phyloP scores from a whole-genome alignment of 2,797 vertebrate genomes.

The Clarias laeviceps region DNA sequence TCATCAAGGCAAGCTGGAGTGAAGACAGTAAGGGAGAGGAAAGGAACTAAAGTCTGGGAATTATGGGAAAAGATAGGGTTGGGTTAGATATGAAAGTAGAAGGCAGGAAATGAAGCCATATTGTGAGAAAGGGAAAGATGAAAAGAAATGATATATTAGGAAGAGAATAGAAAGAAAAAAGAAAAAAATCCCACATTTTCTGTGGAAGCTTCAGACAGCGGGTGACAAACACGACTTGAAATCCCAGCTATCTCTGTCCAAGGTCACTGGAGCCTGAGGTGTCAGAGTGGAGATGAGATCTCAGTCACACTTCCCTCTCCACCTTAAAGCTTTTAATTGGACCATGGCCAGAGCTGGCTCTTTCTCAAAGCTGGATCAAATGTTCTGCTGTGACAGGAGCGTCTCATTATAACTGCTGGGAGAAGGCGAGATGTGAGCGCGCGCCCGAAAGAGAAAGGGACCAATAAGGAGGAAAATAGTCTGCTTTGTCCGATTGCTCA shows the following conservation, averaged over 20 bases:
- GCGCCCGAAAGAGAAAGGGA: slow-evolving; percentile 16
- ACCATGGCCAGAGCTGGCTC: slow-evolving; percentile 43
- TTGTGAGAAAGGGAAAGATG: not conserved
- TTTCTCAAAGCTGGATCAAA: slow-evolving; percentile 45
- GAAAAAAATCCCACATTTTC: not conserved
- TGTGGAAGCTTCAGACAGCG: not conserved
- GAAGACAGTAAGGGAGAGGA: not conserved
- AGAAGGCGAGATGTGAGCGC: slow-evolving; percentile 12
- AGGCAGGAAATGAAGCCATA: not conserved
- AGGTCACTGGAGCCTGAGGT: slow-evolving; percentile 37
- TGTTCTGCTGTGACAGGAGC: slow-evolving; percentile 39
- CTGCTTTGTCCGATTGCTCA: not conserved
- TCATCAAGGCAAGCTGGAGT: too few relatives aligned
- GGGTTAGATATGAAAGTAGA: not conserved
- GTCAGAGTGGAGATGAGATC: slow-evolving; percentile 43
- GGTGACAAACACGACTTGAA: slow-evolving; percentile 36
- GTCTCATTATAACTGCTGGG: slow-evolving; percentile 41
- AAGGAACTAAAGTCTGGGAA: not conserved
- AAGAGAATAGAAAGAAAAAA: not conserved
- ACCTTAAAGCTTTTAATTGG: slow-evolving; percentile 51
- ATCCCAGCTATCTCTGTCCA: slow-evolving; percentile 35
- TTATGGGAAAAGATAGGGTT: not conserved
- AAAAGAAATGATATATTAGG: not conserved
- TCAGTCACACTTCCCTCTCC: slow-evolving; percentile 25
- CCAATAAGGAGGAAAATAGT: not conserved